A percentile compares a stretch with the other conserved stretches of the same genome.
These are phyloP conservation scores for Xestobium rufovillosum DNA, from an alignment of 2,888 invertebrate species.

Conservation along the genomic window DNA sequence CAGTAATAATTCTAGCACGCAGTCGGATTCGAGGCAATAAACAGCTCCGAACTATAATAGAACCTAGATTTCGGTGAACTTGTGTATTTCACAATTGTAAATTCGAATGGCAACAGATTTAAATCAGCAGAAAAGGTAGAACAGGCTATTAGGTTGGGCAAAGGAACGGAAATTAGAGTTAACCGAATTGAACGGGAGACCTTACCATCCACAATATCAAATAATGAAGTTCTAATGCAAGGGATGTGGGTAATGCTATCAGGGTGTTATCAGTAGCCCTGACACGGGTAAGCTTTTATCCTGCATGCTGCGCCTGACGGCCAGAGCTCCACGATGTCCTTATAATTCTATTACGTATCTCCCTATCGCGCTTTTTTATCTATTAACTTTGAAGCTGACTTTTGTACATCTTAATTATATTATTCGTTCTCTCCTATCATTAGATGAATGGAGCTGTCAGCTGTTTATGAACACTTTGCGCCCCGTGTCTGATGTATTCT, in stretches of 20 bases:
- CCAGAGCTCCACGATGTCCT: conserved; percentile 33
- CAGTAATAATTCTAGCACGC: too few relatives aligned
- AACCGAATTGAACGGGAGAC: conserved; percentile 18
- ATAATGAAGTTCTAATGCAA: conserved; percentile 28
- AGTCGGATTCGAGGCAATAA: too few relatives aligned
- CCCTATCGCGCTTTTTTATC: conserved; percentile 40
- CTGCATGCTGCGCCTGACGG: conserved; percentile 24
- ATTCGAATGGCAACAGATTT: conserved; percentile 15
- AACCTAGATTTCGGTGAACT: too few relatives aligned
- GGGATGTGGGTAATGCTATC: conserved; percentile 23
- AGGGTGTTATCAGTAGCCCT: conserved; percentile 20
- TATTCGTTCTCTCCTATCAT: conserved; percentile 33
- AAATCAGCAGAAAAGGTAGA: conserved; percentile 19
- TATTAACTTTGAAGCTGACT: conserved; percentile 40
- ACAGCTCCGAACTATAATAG: too few relatives aligned
- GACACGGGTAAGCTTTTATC: conserved; percentile 30
- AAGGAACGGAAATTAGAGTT: conserved; percentile 26
- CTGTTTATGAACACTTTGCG: conserved; percentile 2
- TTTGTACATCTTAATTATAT: conserved; percentile 40
- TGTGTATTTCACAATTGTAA: too few relatives aligned
- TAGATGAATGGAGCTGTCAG: background rate
- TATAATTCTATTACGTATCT: conserved; percentile 41
- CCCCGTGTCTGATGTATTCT: too few relatives aligned
- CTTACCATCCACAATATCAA: conserved; percentile 25
- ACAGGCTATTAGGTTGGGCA: conserved; percentile 24